A percentile compares a stretch with the other conserved stretches of the same genome.
Conservation (phyloP, 23 tunicate species). For the Halocynthia roretzi region DNA sequence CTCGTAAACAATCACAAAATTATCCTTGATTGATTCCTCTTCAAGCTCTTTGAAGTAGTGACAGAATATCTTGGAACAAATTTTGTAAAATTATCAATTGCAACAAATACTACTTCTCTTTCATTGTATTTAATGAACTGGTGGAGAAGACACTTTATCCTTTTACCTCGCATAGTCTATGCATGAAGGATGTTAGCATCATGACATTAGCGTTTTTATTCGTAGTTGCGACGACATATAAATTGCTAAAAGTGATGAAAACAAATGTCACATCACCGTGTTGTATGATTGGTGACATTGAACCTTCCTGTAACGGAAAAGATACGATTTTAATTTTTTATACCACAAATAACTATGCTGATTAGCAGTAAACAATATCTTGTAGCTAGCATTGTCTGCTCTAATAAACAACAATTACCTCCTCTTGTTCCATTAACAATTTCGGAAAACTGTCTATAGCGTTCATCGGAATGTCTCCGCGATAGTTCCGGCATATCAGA, state of each 20-base stretch:
- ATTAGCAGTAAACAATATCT: too few species aligned
- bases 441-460: conserved; percentile 91
- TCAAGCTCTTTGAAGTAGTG: conserved; percentile 97
- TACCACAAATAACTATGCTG: background rate
- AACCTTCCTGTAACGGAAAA: conserved; percentile 56
- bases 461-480: conserved; percentile 97
- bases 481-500: conserved; percentile 85
- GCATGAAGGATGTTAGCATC: conserved; percentile 92
- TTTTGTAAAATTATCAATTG: background rate
- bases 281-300: conserved; percentile 63
- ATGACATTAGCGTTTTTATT: conserved; percentile 91
- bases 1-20: conserved; percentile 97
- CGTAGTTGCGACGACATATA: conserved; percentile 95
- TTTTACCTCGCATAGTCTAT: conserved; percentile 82
- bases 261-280: conserved; percentile 87
- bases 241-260: conserved; percentile 69
- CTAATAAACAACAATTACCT: conserved; percentile 30
- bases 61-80: conserved; percentile 50
- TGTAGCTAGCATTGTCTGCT: too few species aligned
- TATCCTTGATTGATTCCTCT: conserved; percentile 95
- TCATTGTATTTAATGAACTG: background rate
- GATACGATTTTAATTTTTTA: background rate
- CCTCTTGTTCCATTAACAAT: conserved; percentile 86
- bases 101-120: background rate
- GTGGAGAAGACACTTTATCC: background rate